phyloP scores from a whole-genome alignment of 1,140 invertebrate genomes.

The Steinernema feltiae region DNA sequence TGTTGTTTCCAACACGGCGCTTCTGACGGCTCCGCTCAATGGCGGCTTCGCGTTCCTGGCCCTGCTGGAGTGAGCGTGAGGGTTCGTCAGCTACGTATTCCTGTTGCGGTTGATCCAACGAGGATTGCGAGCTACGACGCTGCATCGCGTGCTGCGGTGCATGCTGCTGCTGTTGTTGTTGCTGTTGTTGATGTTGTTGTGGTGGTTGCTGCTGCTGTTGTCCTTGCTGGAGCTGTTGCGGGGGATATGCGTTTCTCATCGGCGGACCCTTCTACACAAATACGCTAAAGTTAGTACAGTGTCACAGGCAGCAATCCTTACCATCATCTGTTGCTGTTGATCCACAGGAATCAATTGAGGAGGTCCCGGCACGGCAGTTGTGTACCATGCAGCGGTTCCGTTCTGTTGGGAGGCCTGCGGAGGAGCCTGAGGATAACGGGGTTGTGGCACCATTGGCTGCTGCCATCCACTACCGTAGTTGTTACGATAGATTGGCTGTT shows the following conservation, averaged over 20 bases:
- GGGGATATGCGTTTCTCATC: not conserved
- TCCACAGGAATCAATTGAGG: not conserved
- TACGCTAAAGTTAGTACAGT: not conserved
- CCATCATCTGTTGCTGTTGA: not conserved
- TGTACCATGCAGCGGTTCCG: not conserved
- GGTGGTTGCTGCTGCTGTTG: no score
- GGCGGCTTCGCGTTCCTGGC: not conserved
- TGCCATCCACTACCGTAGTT: slow-evolving; percentile 18
- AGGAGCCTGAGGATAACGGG: not conserved
- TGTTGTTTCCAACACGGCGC: not conserved
- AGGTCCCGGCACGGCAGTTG: not conserved
- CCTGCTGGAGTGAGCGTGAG: not conserved
- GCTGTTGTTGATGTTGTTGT: no score
- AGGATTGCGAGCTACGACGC: not conserved
- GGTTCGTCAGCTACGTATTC: not conserved
- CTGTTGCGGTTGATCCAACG: not conserved
- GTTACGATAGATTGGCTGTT: slow-evolving; percentile 18
- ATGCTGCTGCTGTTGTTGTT: not conserved
- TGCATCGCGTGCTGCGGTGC: not conserved
- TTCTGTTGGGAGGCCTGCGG: not conserved
- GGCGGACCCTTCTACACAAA: not conserved
- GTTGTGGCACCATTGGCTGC: not conserved
- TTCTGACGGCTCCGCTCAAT: slow-evolving; percentile 8
- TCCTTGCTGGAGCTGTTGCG: no score
- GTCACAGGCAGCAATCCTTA: not conserved